Evolutionary conservation across 2,113 vertebrate genomes (phyloP), one percentile per base, ranked within the genome.

Genomic region (Amphilophus citrinellus): DNA sequence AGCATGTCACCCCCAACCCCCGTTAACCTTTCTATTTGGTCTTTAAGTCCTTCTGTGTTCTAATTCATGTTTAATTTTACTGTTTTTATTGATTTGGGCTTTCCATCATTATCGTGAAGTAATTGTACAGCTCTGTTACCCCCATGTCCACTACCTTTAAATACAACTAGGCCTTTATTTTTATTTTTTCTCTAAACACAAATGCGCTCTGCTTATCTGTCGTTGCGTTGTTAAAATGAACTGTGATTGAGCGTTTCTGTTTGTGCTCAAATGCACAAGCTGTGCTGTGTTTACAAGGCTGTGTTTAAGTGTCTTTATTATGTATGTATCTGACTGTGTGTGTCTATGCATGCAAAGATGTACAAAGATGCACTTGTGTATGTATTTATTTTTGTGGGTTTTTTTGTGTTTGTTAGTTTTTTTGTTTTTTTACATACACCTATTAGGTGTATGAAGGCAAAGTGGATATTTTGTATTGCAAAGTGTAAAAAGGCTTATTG

Each of bases 401-500:
- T 37, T 37, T 37, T 37, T 37, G 6, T 39, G 7, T 39, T 39
- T 39, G 37, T 39, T 39, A 39, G 37, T 10, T 10, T 39, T 39
- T 87, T 58, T 82, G 53, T 6, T 75, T 59, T 77, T 82, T 84
- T 84, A 61, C 75, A 83, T 32, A 79, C 50, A 35, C 42, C 24
- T 80, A n/a, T 88, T 77, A 83, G 82, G 68, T 79, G 80, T 75
- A 82, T 77, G 57, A 83, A 84, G 61, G 86, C 59, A 85, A 88
- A 89, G 59, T 85, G 39, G 66, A 79, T 82, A 80, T 90, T 91
- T 89, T 83, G 80, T 87, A 84, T 88, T 86, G 82, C 79, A 84
- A 89, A 79, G 85, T 82, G 83, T 92, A 89, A 95, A 93, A 89
- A 63, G 76, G 84, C 87, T 84, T 86, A 94, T 94, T 90, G 93